Evolutionary conservation across 2,113 vertebrate genomes (phyloP).

Genomic region (Epinephelus cyanopodus): DNA sequence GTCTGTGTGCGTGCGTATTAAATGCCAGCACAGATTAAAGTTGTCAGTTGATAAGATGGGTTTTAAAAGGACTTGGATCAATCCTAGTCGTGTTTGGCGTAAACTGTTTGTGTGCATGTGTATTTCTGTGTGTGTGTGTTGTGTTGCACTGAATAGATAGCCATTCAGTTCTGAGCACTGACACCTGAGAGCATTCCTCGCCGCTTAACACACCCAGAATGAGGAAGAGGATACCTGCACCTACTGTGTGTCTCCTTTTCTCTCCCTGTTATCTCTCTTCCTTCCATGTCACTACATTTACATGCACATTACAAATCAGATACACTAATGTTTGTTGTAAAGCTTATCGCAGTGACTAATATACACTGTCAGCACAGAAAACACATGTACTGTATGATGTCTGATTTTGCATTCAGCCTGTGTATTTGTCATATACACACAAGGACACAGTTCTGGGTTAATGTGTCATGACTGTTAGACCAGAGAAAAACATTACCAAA

Average conservation of each 20-base stretch:
- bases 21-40: slow-evolving; percentile 59
- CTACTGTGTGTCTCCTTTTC: slow-evolving; percentile 1
- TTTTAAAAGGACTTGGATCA: slow-evolving; percentile 48
- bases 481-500: background rate
- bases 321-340: background rate
- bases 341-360: background rate
- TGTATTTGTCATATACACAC: background rate
- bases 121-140: slow-evolving; percentile 15
- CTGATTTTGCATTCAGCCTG: background rate
- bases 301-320: slow-evolving; percentile 7
- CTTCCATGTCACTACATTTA: slow-evolving; percentile 12
- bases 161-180: slow-evolving; percentile 48
- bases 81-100: slow-evolving; percentile 31
- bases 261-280: slow-evolving; percentile 35
- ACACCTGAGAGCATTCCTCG: slow-evolving; percentile 76
- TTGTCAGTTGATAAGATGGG: slow-evolving; percentile 52
- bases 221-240: slow-evolving; percentile 49
- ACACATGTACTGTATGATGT: background rate
- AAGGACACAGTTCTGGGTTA: background rate
- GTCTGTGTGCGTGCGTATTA: slow-evolving; percentile 39
- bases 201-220: slow-evolving; percentile 56
- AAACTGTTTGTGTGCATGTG: background rate
- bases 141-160: slow-evolving; percentile 27
- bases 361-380: background rate
- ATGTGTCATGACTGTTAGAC: background rate